A percentile compares a stretch with the other conserved stretches of the same genome.
phyloP scores from a whole-genome alignment of 2,888 invertebrate species.

The Plebejus melissa region DNA sequence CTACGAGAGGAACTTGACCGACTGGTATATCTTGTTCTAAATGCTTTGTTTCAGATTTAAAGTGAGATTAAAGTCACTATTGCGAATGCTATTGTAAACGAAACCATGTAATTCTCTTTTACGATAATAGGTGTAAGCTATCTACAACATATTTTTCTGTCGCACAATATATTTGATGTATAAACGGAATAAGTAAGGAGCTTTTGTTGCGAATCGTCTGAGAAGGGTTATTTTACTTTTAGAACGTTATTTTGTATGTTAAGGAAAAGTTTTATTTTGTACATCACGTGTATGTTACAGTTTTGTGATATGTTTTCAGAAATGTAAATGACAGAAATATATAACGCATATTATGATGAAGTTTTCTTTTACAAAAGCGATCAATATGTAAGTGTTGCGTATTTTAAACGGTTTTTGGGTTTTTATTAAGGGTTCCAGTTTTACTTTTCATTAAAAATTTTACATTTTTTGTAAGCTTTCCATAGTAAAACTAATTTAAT shows the following conservation, averaged over 20 bases:
- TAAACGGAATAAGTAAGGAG: conserved; percentile 12
- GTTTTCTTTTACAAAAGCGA: too few relatives aligned
- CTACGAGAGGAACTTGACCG: neutral
- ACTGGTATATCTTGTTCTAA: conserved; percentile 13
- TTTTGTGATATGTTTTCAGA: neutral
- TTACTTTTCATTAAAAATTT: too few relatives aligned
- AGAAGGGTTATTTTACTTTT: conserved; percentile 1
- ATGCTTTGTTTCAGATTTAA: conserved; percentile 21
- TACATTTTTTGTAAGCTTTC: neutral
- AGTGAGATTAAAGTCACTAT: conserved; percentile 22
- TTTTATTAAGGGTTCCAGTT: too few relatives aligned
- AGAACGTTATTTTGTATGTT: conserved; percentile 3
- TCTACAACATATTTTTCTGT: conserved; percentile 16
- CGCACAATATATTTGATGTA: conserved; percentile 8
- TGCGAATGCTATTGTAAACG: conserved; percentile 13
- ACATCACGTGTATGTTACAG: neutral
- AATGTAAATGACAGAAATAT: neutral
- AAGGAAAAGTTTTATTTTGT: neutral
- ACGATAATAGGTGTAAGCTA: conserved; percentile 21
- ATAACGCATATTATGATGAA: too few relatives aligned
- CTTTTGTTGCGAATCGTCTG: conserved; percentile 9
- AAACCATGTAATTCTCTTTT: conserved; percentile 13
- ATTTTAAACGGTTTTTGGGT: too few relatives aligned
- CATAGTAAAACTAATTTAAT: neutral
- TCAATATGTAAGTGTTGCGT: too few relatives aligned